phyloP scores from a whole-genome alignment of 2,888 invertebrate species.

The Cantharis nigra region DNA sequence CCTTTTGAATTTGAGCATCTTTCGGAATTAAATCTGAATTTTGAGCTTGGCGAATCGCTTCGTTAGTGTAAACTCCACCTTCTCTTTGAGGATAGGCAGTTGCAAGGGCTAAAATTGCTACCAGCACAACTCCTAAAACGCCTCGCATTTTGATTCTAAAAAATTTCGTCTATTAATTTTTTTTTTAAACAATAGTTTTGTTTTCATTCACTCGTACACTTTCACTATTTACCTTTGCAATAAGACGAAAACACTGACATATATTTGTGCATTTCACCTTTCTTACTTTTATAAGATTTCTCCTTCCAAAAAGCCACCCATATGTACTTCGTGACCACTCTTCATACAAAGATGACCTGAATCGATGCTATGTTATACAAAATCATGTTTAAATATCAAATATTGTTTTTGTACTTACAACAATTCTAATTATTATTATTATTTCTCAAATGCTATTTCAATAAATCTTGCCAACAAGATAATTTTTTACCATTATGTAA shows the following conservation, averaged over 20 bases:
- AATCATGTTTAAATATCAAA: background rate
- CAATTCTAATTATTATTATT: background rate
- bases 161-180: background rate
- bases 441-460: background rate
- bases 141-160: conserved; percentile 44
- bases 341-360: conserved; percentile 26
- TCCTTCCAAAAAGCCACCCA: conserved; percentile 14
- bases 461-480: background rate
- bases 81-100: conserved; percentile 73
- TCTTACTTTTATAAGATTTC: conserved; percentile 24
- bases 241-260: conserved; percentile 18
- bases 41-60: conserved; percentile 86
- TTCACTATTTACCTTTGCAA: conserved; percentile 22
- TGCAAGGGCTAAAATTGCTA: conserved; percentile 58
- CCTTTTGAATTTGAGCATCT: conserved; percentile 85
- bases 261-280: conserved; percentile 20
- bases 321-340: conserved; percentile 20
- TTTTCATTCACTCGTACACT: conserved; percentile 1
- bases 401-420: background rate
- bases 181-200: background rate
- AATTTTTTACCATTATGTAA: background rate
- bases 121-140: conserved; percentile 50
- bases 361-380: conserved; percentile 8
- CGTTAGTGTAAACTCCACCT: conserved; percentile 81
- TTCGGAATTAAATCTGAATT: conserved; percentile 83